phyloP scores from a whole-genome alignment of 2,888 invertebrate species.

The Brachyptera putata region DNA sequence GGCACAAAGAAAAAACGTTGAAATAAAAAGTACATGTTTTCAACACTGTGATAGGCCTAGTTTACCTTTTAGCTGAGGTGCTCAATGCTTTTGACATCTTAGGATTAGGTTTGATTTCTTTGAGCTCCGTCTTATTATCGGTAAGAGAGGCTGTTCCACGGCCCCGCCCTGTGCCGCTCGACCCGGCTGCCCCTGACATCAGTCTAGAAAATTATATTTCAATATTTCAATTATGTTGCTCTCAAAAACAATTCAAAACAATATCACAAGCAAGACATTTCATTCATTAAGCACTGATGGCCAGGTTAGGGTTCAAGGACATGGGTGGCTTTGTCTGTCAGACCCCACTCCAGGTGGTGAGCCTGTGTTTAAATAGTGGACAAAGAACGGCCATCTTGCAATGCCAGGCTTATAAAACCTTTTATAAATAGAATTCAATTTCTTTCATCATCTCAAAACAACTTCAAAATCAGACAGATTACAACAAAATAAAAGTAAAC shows the following conservation, averaged over 20 bases:
- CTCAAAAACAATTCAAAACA: background rate
- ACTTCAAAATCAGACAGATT: too few relatives aligned
- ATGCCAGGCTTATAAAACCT: too few relatives aligned
- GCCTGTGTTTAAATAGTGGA: background rate
- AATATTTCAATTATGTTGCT: background rate
- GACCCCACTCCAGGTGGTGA: background rate
- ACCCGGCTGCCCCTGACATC: slow-evolving; percentile 44
- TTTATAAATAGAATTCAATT: too few relatives aligned
- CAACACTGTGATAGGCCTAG: background rate
- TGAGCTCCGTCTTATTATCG: slow-evolving; percentile 69
- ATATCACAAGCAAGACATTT: background rate
- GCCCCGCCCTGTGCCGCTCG: slow-evolving; percentile 47
- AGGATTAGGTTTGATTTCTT: slow-evolving; percentile 81
- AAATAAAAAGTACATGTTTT: too few relatives aligned
- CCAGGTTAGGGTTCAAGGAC: background rate
- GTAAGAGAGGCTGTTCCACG: slow-evolving; percentile 54
- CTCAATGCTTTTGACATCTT: slow-evolving; percentile 93
- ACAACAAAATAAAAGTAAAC: too few relatives aligned
- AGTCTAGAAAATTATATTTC: slow-evolving; percentile 33
- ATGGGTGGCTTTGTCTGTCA: background rate
- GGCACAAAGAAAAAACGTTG: background rate
- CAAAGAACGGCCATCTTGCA: slow-evolving; percentile 13
- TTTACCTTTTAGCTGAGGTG: slow-evolving; percentile 77
- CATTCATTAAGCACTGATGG: too few relatives aligned
- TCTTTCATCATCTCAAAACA: too few relatives aligned